Evolutionary conservation across 2,888 invertebrate species (phyloP), one percentile per base, ranked within the genome.

Genomic region (Drosophila kuntzei): DNA sequence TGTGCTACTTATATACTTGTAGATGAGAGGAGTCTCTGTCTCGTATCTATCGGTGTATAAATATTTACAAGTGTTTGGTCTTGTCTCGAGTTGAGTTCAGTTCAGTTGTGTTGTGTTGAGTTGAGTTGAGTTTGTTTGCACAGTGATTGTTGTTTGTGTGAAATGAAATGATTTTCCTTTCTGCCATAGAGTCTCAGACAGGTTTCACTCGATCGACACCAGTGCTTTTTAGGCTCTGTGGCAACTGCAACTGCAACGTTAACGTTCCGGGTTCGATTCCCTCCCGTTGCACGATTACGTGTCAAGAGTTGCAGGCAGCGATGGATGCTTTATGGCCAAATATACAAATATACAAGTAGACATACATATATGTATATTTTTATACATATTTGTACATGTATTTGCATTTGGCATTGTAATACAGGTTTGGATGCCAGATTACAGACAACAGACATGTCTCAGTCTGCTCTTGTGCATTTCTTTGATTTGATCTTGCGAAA

Each of bases 401-500:
- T 87, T 84, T 83, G 79, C 84, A 87, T 87, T 87, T 81, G 87
- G 87, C 77, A 84, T 84, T 84, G 83, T 79, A 78, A 79, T 63
- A 74, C 77, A 53, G 78, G 78, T 77, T 78, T 71, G 39, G 59
- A 64, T 46, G 62, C 51, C 47, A 60, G 64, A 79, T 66, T 57
- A 16, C 37, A 25, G 51, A 51, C 27, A 36, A 37, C 51, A 57
- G 61, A 79, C 63, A 53, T 63, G 47, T 63, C 59, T 50, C 25
- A 20, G 41, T 61, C 55, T 65, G 74, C 70, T 73, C 76, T 51
- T 60, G 65, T 60, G 76, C 81, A 68, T 68, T 79, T 68, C 79
- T 65, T 81, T 81, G 73, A 86, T 87, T 84, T 81, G 87, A 87
- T 87, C 83, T 87, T 84, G 81, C 87, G 78, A 84, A 84, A 84